phyloP scores from a whole-genome alignment of 1,140 invertebrate genomes.

The Drosophila quadrilineata region DNA sequence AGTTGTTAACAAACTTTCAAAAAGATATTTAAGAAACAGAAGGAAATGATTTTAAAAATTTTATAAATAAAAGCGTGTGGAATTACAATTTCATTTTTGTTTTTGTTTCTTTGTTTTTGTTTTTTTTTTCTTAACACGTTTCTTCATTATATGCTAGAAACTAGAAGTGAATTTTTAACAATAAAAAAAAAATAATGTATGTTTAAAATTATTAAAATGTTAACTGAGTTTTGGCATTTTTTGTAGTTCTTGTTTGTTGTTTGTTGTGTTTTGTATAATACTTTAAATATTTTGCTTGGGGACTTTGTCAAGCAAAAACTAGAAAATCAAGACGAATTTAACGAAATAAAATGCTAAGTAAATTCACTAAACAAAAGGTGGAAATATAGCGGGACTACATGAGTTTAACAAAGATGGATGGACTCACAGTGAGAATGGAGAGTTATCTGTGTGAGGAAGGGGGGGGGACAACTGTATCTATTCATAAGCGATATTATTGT shows the following conservation, averaged over 20 bases:
- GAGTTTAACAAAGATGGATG: no score
- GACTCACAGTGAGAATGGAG: background rate
- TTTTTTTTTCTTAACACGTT: constrained; percentile 16
- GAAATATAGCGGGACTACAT: no score
- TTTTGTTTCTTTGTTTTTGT: constrained; percentile 13
- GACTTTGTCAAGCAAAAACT: constrained; percentile 15
- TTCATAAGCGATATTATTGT: constrained; percentile 21
- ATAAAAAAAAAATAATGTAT: constrained; percentile 26
- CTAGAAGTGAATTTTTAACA: background rate
- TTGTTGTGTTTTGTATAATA: constrained; percentile 31
- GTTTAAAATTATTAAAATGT: constrained; percentile 8
- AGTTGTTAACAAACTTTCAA: constrained; percentile 40
- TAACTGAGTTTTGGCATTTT: constrained; percentile 27
- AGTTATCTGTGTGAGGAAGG: background rate
- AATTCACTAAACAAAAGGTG: constrained; percentile 51
- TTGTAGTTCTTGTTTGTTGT: constrained; percentile 16
- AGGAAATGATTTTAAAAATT: constrained; percentile 45
- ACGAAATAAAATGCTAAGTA: constrained; percentile 38
- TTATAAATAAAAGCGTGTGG: constrained; percentile 80
- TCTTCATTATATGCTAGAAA: background rate
- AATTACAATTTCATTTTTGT: constrained; percentile 70
- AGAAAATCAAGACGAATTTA: constrained; percentile 29
- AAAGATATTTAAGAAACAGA: constrained; percentile 48
- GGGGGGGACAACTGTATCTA: no score
- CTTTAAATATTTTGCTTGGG: constrained; percentile 17